These are phyloP conservation scores for Luperina nickerlii DNA, from an alignment of 2,888 invertebrate genomes.

Conservation along the genomic window DNA sequence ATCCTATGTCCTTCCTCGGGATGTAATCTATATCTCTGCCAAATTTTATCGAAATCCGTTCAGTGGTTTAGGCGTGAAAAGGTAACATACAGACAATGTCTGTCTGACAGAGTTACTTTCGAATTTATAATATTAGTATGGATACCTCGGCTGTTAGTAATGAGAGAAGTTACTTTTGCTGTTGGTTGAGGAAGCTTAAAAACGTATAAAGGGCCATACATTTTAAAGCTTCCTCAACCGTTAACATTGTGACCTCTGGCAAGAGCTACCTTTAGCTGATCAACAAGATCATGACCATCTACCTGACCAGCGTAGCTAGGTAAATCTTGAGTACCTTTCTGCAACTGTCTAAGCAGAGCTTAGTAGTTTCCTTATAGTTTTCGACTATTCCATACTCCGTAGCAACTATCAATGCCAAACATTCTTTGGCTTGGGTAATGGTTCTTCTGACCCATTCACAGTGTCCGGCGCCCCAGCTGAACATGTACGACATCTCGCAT, in stretches of 20 bases:
- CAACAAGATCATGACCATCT: not conserved
- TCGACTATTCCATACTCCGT: not conserved
- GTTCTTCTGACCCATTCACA: constrained; percentile 26
- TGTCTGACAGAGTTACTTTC: too few species aligned
- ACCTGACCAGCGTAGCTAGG: not conserved
- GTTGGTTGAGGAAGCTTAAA: too few species aligned
- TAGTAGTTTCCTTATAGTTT: not conserved
- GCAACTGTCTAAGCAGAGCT: not conserved
- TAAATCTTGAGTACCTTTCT: not conserved
- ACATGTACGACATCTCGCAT: constrained; percentile 52
- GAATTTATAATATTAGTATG: too few species aligned
- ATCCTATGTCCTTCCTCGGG: too few species aligned
- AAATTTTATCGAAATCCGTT: too few species aligned
- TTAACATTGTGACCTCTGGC: not conserved
- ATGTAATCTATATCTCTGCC: too few species aligned
- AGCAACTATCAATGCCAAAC: not conserved
- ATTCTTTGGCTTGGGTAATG: not conserved
- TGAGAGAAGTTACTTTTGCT: not conserved
- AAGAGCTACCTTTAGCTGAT: not conserved
- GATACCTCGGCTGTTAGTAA: not conserved
- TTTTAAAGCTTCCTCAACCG: not conserved
- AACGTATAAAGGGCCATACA: not conserved
- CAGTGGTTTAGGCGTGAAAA: too few species aligned
- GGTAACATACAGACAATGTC: too few species aligned
- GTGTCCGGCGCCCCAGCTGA: constrained; percentile 15